Base-by-base conservation (phyloP, 2,888 invertebrate species). In the Lepidochrysops patricia region DNA sequence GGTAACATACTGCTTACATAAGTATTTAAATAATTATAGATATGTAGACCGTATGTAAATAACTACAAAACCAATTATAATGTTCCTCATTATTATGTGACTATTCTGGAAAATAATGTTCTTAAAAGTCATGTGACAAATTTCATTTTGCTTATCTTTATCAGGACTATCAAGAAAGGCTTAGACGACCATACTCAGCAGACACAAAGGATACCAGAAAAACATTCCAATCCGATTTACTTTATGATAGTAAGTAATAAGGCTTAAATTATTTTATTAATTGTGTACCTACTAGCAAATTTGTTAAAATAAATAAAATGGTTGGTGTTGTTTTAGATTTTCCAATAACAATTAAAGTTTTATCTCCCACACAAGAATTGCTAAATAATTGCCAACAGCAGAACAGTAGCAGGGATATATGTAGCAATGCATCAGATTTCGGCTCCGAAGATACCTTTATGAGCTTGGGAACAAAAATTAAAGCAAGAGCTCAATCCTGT, bases 391-490 rank as follows among this genome's bases (percentile, higher is more conserved):
- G 74, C 26, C 77, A 78, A 63, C 64, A 70, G 7, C 68, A 72
- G 27, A 69, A 71, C 15, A 64, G 72, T 27, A 74, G 80, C 48
- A 80, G 72, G 69, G 84, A 82, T 13, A 66, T 82, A 60, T 83
- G 84, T 67, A 85, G 88, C 65, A 89, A 89, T 65, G 82, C 80
- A 32, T 89, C 89, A 1, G 89, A 89, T 63, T 82, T 84, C 66
- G 88, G 90, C 13, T 90, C 90, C 6, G 89, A 88, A 72, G 90
- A 90, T 60, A 90, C 90, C 1, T 89, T 76, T 64, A 82, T 87
- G 59, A 90, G 90, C 67, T 71, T 90, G 72, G 90, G 90, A 37
- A 84, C 86, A 35, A 90, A 89, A 73, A 90, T 90, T 50, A 90
- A 90, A 71, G 84, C 84, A n/a, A 88, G 80, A 73, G 90, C 90